Evolutionary conservation across 1,140 invertebrate genomes (phyloP).

Genomic region (Andrena cerasifolii): DNA sequence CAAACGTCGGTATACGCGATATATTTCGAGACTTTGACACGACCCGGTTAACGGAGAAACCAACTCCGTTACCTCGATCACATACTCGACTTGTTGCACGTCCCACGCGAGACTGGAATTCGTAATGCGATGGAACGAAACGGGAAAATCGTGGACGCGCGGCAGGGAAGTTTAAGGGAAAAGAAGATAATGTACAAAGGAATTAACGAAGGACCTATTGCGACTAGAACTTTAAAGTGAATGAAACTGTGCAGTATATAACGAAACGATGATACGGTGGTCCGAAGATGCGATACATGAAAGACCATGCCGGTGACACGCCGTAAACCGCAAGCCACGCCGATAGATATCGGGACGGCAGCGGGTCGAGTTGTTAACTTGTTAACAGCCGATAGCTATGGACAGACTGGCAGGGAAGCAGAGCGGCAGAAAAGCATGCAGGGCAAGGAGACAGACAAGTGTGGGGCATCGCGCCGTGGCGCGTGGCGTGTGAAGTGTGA

Average conservation of each 20-base stretch:
- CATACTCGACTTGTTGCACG: slow-evolving; percentile 29
- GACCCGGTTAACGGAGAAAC: slow-evolving; percentile 46
- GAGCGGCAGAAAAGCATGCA: background rate
- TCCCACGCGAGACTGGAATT: slow-evolving; percentile 42
- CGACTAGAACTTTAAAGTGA: no score
- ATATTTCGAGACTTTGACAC: background rate
- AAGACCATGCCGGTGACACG: background rate
- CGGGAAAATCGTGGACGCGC: slow-evolving; percentile 6
- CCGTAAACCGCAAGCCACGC: no score
- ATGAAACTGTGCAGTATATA: no score
- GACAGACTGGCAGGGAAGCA: background rate
- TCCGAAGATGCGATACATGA: background rate
- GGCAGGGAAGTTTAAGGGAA: background rate
- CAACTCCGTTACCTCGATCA: slow-evolving; percentile 24
- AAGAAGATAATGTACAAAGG: background rate
- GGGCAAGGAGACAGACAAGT: background rate
- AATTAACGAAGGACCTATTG: no score
- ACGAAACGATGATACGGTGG: background rate
- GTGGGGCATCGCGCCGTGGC: slow-evolving; percentile 40
- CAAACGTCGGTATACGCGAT: slow-evolving; percentile 10
- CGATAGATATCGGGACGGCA: no score
- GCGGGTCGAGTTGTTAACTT: no score
- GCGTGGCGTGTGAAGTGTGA: slow-evolving; percentile 47
- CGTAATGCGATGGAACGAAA: slow-evolving; percentile 11
- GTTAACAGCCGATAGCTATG: background rate